Evolutionary conservation across 2,797 vertebrate species (phyloP), one percentile per base, ranked within the genome.

Genomic region (Bryconaethiops microstoma): DNA sequence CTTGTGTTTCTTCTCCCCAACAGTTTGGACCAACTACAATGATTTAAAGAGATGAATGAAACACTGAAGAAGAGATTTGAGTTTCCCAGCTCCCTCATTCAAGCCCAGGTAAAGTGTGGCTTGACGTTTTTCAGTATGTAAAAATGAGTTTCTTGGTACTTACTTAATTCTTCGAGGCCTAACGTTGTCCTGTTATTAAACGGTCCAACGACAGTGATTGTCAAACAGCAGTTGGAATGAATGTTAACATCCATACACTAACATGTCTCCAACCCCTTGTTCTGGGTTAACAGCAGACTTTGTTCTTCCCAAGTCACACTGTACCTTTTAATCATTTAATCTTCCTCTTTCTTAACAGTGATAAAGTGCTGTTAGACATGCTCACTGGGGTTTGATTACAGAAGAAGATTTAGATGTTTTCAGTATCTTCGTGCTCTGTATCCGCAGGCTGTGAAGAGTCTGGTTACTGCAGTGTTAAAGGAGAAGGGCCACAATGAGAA

Each of bases 31-130:
- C 23, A 21, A 68, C 39, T 45, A 54, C 54, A 13, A 12, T 83
- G 86, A 90, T 45, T 21, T 1, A 48, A 83, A 88, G 87, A 91
- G 82, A 96, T 94, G 95, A 94, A 90, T 76, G 97, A 98, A 86
- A 91, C 92, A 88, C 91, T 98, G 85, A 97, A 93, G 89, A 94
- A 93, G 52, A 93, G 92, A n/a, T 94, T 99, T 87, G 95, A 96
- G 81, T 99, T 99, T 91, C 94, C 94, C 86, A 97, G 95, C 89
- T 91, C 95, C 5, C 88, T 96, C 87, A 92, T 99, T 85, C 97
- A 98, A 80, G 95, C 95, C 68, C 97, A 99, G 96, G 98, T 98
- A 92, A 90, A 67, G 16, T 45, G 7, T 29, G 60, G 63, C 1
- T 23, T 19, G 35, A 17, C 0, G 2, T 62, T 25, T 40, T 25